Base-by-base conservation (phyloP, 2,888 invertebrate genomes). In the Sicus ferrugineus region DNA sequence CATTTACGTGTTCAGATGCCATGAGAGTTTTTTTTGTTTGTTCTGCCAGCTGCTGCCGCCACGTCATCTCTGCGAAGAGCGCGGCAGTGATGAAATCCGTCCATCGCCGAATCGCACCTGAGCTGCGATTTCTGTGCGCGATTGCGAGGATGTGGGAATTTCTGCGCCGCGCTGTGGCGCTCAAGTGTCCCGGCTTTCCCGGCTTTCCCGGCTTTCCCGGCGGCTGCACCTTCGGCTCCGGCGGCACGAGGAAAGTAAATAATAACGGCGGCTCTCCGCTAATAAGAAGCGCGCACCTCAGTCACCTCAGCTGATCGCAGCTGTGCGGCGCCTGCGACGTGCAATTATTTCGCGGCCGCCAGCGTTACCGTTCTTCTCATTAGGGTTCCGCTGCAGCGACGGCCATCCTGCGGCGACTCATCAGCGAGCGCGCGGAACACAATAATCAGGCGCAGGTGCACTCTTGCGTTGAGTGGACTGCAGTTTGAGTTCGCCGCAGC, bases 131-230 rank as follows among this genome's bases (percentile, higher is more conserved):
- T 42, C 7, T 14, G n/a, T 42, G 42, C 19, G 7, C 19, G 26
- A 23, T 64, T 50, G 30, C n/a, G 67, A 67, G 59, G 65, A 65
- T 38, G 34, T 65, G 65, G 31, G 65, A 65, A 62, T 5, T 50
- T 64, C 42, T 42, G 16, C 42, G 7, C n/a, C n/a, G n/a, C n/a
- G n/a, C n/a, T n/a, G n/a, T n/a, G n/a, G n/a, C n/a, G n/a, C n/a
- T n/a, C n/a, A n/a, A n/a, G n/a, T 34, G 34, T 34, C 34, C 11
- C 34, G 5, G 34, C 11, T 11, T 34, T 11, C 11, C 34, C 11
- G 6, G 42, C 16, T 34, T 5, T 34, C 34, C 11, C 34, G 5
- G 34, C 11, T 11, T 34, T 11, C 11, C 34, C 11, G 6, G 42
- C 16, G 16, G 5, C 16, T 42, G 11, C 11, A 14, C 16, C 42